Evolutionary conservation across 1,140 invertebrate genomes (phyloP).

Genomic region (Nomia melanderi): DNA sequence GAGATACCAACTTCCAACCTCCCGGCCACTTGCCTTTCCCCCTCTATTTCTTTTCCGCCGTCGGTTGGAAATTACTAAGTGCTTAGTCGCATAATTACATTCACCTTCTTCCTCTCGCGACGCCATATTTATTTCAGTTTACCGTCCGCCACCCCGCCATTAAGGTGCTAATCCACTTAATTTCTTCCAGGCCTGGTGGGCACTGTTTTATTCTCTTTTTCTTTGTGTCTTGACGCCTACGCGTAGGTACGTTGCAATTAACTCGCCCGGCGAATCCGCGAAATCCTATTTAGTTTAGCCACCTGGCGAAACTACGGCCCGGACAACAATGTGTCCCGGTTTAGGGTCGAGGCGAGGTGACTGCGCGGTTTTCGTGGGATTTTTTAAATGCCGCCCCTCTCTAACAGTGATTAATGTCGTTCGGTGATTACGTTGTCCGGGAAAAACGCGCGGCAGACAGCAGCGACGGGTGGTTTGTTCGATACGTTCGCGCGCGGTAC

Average conservation of each 20-base stretch:
- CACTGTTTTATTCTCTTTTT: constrained; percentile 7
- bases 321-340: constrained; percentile 19
- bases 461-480: background rate
- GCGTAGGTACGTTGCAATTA: constrained; percentile 42
- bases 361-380: background rate
- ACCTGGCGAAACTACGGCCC: background rate
- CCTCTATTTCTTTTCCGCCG: constrained; percentile 31
- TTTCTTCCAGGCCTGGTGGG: constrained; percentile 30
- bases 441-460: background rate
- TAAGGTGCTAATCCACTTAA: constrained; percentile 65
- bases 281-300: constrained; percentile 5
- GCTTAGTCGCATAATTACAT: constrained; percentile 60
- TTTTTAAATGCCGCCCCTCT: constrained; percentile 1
- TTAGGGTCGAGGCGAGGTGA: background rate
- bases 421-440: background rate
- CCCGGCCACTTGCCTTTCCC: background rate
- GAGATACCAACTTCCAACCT: background rate
- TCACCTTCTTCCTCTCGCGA: constrained; percentile 32
- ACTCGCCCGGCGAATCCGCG: constrained; percentile 20
- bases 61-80: constrained; percentile 54
- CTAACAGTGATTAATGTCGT: constrained; percentile 28
- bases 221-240: constrained; percentile 53
- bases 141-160: constrained; percentile 41
- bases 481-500: no score
- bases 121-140: constrained; percentile 65